Evolutionary conservation across 2,113 vertebrate genomes (phyloP).

Genomic region (Pavo muticus): DNA sequence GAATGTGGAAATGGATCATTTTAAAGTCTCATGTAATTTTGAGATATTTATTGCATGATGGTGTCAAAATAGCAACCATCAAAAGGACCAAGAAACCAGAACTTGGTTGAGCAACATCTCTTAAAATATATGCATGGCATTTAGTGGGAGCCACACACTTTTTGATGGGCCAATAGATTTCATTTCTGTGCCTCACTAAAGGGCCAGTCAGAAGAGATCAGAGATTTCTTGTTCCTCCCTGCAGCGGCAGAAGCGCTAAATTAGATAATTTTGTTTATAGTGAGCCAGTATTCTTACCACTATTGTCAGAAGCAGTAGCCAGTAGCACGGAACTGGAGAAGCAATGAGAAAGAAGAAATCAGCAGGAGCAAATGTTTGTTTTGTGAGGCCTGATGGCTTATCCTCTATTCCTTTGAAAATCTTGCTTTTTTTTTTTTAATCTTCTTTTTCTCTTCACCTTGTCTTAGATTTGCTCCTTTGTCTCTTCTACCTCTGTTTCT

Average conservation of each 20-base stretch:
- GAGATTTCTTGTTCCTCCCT: neutral
- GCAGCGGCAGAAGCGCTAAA: neutral
- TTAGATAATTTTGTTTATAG: neutral
- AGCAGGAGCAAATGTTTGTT: neutral
- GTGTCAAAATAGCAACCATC: neutral
- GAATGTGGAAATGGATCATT: neutral
- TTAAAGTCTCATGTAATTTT: neutral
- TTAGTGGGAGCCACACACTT: neutral
- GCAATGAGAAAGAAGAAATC: neutral
- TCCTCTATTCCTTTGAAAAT: neutral
- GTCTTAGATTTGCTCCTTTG: neutral
- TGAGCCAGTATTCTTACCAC: neutral
- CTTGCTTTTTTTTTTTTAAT: neutral
- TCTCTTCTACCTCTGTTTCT: neutral
- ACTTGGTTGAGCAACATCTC: neutral
- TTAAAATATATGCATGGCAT: neutral
- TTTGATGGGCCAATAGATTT: neutral
- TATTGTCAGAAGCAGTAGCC: neutral
- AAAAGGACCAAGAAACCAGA: neutral
- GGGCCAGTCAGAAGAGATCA: neutral
- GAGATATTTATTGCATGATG: neutral
- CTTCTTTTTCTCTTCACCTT: neutral
- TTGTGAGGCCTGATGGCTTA: neutral
- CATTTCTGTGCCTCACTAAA: neutral
- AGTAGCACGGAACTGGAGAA: neutral